Percentiles rank a stretch among this genome's conserved stretches.
phyloP scores from a whole-genome alignment of 2,888 invertebrate species.

The Stratiomys singularior region DNA sequence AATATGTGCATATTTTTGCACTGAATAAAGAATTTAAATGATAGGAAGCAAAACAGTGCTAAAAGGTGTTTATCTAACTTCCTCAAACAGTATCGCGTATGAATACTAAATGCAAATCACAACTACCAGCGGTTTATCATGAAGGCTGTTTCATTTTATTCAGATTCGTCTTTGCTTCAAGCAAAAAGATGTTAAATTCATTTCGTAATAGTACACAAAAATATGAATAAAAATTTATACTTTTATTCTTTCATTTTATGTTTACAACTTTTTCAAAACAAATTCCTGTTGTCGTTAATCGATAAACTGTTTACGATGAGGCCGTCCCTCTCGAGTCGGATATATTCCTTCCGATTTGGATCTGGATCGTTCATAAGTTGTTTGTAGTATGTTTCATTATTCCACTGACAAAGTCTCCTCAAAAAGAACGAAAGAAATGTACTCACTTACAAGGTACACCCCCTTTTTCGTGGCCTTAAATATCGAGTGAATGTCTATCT shows the following conservation, averaged over 20 bases:
- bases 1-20: too few species aligned
- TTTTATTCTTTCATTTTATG: neutral
- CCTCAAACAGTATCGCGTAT: too few species aligned
- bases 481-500: conserved; percentile 53
- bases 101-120: too few species aligned
- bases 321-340: neutral
- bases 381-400: neutral
- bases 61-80: too few species aligned
- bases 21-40: too few species aligned
- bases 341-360: too few species aligned
- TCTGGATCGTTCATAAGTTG: neutral
- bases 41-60: too few species aligned
- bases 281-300: neutral
- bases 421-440: neutral
- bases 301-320: neutral
- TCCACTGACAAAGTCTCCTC: neutral
- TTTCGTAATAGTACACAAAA: neutral
- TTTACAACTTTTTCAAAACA: neutral
- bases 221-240: neutral
- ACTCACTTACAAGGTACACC: neutral
- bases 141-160: too few species aligned
- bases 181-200: neutral
- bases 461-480: neutral
- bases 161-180: too few species aligned
- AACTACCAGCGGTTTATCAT: too few species aligned